Evolutionary conservation across 2,888 invertebrate species (phyloP), one percentile per base, ranked within the genome.

Genomic region (Hirtodrosophila cameraria): DNA sequence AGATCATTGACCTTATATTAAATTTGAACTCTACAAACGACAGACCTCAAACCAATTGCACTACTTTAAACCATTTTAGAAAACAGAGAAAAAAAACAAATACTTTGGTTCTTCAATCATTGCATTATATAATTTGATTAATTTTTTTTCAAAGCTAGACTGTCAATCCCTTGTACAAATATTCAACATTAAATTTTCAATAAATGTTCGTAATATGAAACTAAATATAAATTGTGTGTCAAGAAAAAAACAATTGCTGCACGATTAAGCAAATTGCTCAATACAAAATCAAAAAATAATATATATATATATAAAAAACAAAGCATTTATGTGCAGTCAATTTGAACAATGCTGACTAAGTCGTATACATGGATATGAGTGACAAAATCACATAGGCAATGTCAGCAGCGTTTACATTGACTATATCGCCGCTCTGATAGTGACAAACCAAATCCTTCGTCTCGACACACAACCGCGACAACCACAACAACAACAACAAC

Each of bases 401-500:
- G 42, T 36, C 62, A 52, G 30, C 33, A n/a, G 31, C 18, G 36
- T 9, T 52, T 53, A 42, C 54, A 16, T 20, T 8, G 52, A 23
- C 23, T 23, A 23, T 23, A 23, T 23, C 23, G 23, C 12, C 38
- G 18, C 36, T 50, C 38, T 30, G 23, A 39, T 45, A 20, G 39
- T 13, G 42, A 41, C 68, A 72, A 46, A 49, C 60, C 48, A 36
- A 78, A 75, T 75, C 63, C 55, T 27, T 20, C 41, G 61, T 59
- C 39, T 75, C 55, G 59, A 42, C 70, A 62, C 16, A 50, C 39
- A 58, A 60, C 52, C 48, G 58, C 73, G 62, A 27, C 41, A 41
- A 39, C 57, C 43, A 48, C 59, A 60, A 43, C 46, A 36, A 48
- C n/a, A 45, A 25, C 12, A 48, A 36, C 38, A 35, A 42, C 30